phyloP scores from a whole-genome alignment of 1,140 invertebrate genomes.

The Caenorhabditis brenneri region DNA sequence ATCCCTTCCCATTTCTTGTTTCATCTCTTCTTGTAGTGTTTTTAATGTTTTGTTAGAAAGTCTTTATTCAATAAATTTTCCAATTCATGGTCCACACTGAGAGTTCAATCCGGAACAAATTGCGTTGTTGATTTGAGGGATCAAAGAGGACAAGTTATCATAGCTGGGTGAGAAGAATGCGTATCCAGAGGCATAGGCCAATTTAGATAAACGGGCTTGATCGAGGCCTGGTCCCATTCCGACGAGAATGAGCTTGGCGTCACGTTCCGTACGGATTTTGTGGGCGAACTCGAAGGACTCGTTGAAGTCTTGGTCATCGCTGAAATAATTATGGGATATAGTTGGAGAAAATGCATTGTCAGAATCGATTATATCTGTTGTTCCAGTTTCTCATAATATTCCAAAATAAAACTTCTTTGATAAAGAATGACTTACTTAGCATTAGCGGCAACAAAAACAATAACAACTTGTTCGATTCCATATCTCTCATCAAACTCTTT shows the following conservation, averaged over 20 bases:
- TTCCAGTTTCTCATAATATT: no score
- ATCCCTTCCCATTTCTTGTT: not conserved
- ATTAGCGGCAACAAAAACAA: constrained; percentile 51
- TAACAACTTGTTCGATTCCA: constrained; percentile 52
- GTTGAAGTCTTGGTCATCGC: constrained; percentile 54
- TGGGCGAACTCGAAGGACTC: constrained; percentile 55
- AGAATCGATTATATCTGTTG: no score
- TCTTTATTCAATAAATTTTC: not conserved
- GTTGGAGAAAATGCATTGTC: no score
- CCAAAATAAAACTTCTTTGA: no score
- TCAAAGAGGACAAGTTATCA: constrained; percentile 7
- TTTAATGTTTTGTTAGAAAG: not conserved
- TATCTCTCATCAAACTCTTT: constrained; percentile 49
- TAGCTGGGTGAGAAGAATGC: constrained; percentile 33
- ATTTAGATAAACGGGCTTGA: not conserved
- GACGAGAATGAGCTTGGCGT: constrained; percentile 48
- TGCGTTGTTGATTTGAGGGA: constrained; percentile 34
- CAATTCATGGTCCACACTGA: constrained; percentile 35
- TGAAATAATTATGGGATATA: constrained; percentile 6
- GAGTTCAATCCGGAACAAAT: constrained; percentile 1
- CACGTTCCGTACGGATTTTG: constrained; percentile 29
- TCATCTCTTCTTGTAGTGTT: no score
- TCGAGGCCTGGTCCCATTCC: constrained; percentile 19
- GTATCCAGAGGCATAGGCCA: constrained; percentile 9
- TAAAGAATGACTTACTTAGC: constrained; percentile 43